These are phyloP conservation scores for Diplodus puntazzo DNA, from an alignment of 2,797 vertebrate genomes.

Conservation along the genomic window DNA sequence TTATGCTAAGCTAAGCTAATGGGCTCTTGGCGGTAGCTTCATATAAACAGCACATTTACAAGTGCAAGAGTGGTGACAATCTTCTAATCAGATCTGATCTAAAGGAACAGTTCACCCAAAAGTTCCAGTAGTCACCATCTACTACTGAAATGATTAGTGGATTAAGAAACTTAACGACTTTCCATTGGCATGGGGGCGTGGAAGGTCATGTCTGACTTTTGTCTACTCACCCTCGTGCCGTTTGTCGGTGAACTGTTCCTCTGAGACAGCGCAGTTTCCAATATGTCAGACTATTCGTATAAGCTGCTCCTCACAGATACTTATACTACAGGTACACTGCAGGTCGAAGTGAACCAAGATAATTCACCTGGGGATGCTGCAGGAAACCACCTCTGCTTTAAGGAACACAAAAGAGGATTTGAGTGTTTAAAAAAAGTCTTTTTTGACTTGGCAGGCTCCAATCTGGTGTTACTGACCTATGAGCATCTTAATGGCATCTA, in stretches of 20 bases:
- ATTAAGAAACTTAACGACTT: too few species aligned
- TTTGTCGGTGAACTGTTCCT: too few species aligned
- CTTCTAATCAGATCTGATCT: background rate
- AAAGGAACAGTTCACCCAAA: too few species aligned
- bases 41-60: too few species aligned
- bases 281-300: background rate
- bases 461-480: background rate
- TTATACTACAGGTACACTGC: background rate
- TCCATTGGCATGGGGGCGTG: too few species aligned
- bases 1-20: conserved; percentile 15
- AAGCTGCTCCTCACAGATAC: background rate
- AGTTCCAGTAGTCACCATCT: too few species aligned
- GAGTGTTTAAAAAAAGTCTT: background rate
- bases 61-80: background rate
- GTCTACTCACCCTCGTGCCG: too few species aligned
- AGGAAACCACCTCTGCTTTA: too few species aligned
- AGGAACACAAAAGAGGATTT: too few species aligned
- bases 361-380: background rate
- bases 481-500: background rate
- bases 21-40: background rate
- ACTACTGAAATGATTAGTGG: too few species aligned
- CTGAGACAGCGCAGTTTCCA: background rate
- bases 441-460: too few species aligned
- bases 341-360: background rate
- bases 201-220: too few species aligned